A percentile compares a stretch with the other conserved stretches of the same genome.
Conservation (phyloP, 2,888 invertebrate species). For the Mythimna impura region DNA sequence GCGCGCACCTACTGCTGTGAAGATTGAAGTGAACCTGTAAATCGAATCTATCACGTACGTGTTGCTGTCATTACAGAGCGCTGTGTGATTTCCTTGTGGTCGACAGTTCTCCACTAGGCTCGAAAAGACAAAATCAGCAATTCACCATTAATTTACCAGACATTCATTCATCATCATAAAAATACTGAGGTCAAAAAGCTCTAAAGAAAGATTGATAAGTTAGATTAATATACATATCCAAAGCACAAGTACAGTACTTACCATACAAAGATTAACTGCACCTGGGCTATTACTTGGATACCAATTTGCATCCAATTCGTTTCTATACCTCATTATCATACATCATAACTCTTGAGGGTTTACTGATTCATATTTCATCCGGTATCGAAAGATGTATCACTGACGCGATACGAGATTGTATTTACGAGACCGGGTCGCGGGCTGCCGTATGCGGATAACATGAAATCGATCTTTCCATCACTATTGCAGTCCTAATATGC, state of each 20-base stretch:
- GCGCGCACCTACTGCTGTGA: constrained; percentile 78
- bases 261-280: constrained; percentile 66
- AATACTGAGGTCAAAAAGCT: constrained; percentile 23
- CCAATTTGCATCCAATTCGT: constrained; percentile 71
- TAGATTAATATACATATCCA: constrained; percentile 47
- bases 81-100: constrained; percentile 84
- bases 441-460: constrained; percentile 77
- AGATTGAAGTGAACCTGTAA: constrained; percentile 88
- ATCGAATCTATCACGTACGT: constrained; percentile 87
- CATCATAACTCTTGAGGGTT: constrained; percentile 81
- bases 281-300: constrained; percentile 74
- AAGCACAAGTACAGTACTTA: constrained; percentile 53
- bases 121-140: constrained; percentile 51
- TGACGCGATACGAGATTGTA: constrained; percentile 81
- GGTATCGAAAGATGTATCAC: constrained; percentile 85
- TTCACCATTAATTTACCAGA: constrained; percentile 14
- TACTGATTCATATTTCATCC: constrained; percentile 85
- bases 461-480: constrained; percentile 75
- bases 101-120: constrained; percentile 70
- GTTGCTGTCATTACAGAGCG: constrained; percentile 82
- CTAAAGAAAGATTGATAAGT: constrained; percentile 45
- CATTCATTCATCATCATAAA: constrained; percentile 26
- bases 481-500: constrained; percentile 73
- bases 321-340: constrained; percentile 78
- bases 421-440: constrained; percentile 81